A percentile compares a stretch with the other conserved stretches of the same genome.
phyloP scores from a whole-genome alignment of 35 echinoderm and acorn worm genomes.

The Holothuria glaberrima region DNA sequence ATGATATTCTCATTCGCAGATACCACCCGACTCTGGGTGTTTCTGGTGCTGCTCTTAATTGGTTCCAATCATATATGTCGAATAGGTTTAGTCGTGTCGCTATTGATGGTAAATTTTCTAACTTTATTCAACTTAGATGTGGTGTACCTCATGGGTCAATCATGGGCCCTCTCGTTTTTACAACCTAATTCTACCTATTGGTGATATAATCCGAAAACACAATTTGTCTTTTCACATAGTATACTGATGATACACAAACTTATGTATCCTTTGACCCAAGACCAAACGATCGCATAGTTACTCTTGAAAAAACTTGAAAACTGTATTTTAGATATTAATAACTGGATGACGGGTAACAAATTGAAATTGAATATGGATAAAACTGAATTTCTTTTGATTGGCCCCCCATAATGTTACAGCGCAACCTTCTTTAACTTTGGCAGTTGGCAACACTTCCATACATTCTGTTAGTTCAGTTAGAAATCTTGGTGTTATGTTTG shows the following conservation, averaged over 20 bases:
- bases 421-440: not conserved
- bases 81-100: not conserved
- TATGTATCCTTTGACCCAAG: not conserved
- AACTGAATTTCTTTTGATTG: not conserved
- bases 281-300: not conserved
- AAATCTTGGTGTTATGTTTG: not conserved
- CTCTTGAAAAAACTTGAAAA: not conserved
- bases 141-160: not conserved
- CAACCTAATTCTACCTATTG: not conserved
- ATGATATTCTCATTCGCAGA: not conserved
- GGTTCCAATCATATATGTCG: not conserved
- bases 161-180: not conserved
- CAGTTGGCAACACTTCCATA: not conserved
- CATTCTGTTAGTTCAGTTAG: not conserved
- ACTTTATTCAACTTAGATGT: not conserved
- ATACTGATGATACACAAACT: not conserved
- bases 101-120: not conserved
- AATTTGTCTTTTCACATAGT: not conserved
- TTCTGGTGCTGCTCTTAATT: not conserved
- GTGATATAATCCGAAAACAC: not conserved
- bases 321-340: not conserved
- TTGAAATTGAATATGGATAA: conserved; percentile 9
- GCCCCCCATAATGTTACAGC: not conserved
- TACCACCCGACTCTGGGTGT: not conserved
- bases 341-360: not conserved